phyloP scores from a whole-genome alignment of 2,888 invertebrate genomes.

The Emesis castigata region DNA sequence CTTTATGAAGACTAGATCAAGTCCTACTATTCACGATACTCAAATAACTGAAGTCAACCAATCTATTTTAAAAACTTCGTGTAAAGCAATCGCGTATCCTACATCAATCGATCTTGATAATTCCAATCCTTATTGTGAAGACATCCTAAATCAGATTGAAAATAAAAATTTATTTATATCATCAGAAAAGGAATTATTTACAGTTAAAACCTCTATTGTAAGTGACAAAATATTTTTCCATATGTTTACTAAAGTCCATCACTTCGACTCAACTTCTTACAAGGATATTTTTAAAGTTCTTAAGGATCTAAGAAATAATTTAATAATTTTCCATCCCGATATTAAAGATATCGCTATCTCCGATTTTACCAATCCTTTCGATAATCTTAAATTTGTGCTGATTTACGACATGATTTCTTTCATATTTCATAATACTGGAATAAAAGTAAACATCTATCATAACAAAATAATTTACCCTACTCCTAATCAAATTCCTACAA shows the following conservation, averaged over 20 bases:
- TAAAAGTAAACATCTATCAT: neutral
- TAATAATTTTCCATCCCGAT: no score
- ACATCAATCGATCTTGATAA: no score
- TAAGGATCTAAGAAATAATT: no score
- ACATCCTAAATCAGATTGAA: neutral
- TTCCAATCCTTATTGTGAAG: neutral
- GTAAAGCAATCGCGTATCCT: neutral
- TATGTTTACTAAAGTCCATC: neutral
- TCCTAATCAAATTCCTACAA: neutral
- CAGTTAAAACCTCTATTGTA: neutral
- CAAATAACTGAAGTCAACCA: neutral
- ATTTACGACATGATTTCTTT: neutral
- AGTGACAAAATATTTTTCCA: neutral
- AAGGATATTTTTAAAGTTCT: no score
- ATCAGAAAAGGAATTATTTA: neutral
- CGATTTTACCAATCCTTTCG: no score
- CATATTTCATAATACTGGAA: neutral
- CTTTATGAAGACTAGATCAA: neutral
- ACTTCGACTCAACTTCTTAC: neutral
- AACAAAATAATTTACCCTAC: conserved; percentile 3
- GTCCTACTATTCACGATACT: neutral
- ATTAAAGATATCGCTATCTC: no score
- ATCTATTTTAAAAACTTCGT: neutral
- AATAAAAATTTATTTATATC: neutral
- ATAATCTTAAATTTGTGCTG: neutral